phyloP scores from a whole-genome alignment of 2,888 invertebrate species.

The Drosophila glabriapex region DNA sequence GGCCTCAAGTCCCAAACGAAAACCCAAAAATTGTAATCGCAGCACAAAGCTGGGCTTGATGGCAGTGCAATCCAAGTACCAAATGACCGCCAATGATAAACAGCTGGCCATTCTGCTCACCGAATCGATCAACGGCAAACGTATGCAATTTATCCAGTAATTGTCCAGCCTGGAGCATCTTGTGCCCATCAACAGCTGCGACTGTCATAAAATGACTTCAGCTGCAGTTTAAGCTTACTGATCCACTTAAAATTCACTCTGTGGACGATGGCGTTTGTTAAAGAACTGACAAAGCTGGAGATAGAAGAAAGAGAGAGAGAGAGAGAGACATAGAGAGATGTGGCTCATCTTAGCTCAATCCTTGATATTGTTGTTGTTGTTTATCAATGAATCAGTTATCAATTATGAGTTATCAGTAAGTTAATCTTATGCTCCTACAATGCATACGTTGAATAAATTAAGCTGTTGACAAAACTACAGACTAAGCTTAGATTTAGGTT shows the following conservation, averaged over 20 bases:
- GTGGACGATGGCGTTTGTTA: neutral
- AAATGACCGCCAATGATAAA: neutral
- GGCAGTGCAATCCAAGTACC: neutral
- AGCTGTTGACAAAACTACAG: slow-evolving; percentile 24
- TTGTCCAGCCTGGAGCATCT: slow-evolving; percentile 18
- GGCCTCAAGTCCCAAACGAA: neutral
- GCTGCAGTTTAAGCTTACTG: neutral
- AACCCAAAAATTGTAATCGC: neutral
- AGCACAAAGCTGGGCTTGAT: neutral
- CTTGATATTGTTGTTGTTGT: slow-evolving; percentile 13
- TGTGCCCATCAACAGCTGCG: slow-evolving; percentile 2
- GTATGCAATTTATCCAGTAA: slow-evolving; percentile 16
- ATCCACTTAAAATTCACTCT: neutral
- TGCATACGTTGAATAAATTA: slow-evolving; percentile 42
- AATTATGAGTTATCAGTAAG: slow-evolving; percentile 1
- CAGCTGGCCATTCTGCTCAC: slow-evolving; percentile 19
- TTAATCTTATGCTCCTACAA: slow-evolving; percentile 7
- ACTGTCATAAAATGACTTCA: neutral
- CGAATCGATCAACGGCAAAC: slow-evolving; percentile 19
- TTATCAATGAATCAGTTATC: slow-evolving; percentile 15
- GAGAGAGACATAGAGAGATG: neutral
- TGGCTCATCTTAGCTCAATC: slow-evolving; percentile 4
- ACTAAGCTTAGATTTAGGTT: slow-evolving; percentile 7
- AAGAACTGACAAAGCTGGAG: neutral
- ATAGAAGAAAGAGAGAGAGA: neutral